Evolutionary conservation across 2,888 invertebrate genomes (phyloP), one percentile per base, ranked within the genome.

Genomic region (Andrena flavipes): DNA sequence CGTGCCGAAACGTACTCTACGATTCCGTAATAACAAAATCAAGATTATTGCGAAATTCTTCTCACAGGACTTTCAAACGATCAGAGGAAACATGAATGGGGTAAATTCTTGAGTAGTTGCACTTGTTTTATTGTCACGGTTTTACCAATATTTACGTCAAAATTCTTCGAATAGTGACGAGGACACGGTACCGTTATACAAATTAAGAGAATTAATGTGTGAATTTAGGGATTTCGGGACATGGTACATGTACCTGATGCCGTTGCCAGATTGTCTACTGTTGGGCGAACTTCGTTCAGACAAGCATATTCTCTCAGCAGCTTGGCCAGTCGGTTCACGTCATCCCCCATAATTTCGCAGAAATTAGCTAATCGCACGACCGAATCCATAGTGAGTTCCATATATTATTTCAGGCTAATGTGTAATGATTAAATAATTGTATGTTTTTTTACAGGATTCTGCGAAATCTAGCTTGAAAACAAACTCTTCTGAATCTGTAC

Each of bases 161-260:
- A 20, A 29, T 65, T 1, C 0, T 33, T 5, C 16, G 6, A 23
- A 29, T 64, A 35, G 8, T 8, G 13, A 4, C 1, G 2, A n/a
- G 23, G 0, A 59, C 16, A 42, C 23, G 5, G 16, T 10, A 20
- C 49, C 10, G 35, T 16, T 23, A 5, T 64, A 42, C 2, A 23
- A 76, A 73, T 35, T 65, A 76, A 76, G 16, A 6, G 8, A 62
- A 42, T 49, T 29, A 29, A 70, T 60, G 6, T 54, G 48, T 60
- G 13, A 49, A 76, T 72, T 7, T 92, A 97, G 96, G 96, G 96
- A 90, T 96, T 96, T 91, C 95, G 95, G 88, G 95, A 96, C 90
- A 95, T 95, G 62, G 91, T 96, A 80, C 95, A 95, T 49, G 95
- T 95, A 29, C 95, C 96, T 0, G 95, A 96, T 48, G 91, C 93